phyloP scores from a whole-genome alignment of 2,888 invertebrate species.

The Coleophora deauratella region DNA sequence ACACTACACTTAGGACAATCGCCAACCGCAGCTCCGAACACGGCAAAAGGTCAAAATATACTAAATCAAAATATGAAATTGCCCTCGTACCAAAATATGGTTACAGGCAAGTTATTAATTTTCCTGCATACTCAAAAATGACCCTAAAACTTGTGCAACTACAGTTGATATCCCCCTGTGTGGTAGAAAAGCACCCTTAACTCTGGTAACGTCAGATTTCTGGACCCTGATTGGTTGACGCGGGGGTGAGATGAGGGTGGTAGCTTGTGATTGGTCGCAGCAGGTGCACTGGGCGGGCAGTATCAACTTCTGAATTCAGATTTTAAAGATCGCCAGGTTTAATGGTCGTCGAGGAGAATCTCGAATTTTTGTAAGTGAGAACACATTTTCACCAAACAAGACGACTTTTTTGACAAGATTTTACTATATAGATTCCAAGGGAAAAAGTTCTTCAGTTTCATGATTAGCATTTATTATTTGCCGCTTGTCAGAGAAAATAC shows the following conservation, averaged over 20 bases:
- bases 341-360: no score
- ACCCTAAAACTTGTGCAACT: neutral
- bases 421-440: no score
- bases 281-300: constrained; percentile 45
- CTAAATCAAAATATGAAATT: constrained; percentile 57
- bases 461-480: no score
- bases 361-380: no score
- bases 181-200: constrained; percentile 29
- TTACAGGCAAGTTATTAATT: constrained; percentile 44
- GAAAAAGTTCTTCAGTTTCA: no score
- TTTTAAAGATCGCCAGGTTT: neutral
- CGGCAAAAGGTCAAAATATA: constrained; percentile 30
- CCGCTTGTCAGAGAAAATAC: no score
- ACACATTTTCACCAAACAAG: no score
- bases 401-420: no score
- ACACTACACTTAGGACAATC: constrained; percentile 7
- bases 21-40: constrained; percentile 14
- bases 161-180: constrained; percentile 17
- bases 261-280: constrained; percentile 47
- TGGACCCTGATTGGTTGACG: constrained; percentile 38
- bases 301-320: constrained; percentile 38
- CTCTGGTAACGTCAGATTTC: constrained; percentile 49
- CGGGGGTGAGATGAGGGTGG: constrained; percentile 41
- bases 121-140: constrained; percentile 14
- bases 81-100: constrained; percentile 35